These are phyloP conservation scores for Luperina testacea DNA, from an alignment of 2,888 invertebrate species.

Conservation along the genomic window DNA sequence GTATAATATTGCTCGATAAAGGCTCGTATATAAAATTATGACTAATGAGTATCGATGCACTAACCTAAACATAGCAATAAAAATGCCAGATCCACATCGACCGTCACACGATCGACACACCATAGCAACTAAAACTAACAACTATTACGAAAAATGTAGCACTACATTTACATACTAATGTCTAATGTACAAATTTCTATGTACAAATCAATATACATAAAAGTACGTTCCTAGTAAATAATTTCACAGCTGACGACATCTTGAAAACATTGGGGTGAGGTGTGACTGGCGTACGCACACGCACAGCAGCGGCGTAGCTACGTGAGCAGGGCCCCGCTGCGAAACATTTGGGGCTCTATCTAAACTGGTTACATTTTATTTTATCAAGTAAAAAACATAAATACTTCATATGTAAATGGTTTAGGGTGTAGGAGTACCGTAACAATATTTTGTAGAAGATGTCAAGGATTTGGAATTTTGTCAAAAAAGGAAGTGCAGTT, in stretches of 20 bases:
- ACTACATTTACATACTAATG: slow-evolving; percentile 52
- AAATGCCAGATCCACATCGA: slow-evolving; percentile 42
- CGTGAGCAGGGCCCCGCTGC: no score
- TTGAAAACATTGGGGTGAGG: slow-evolving; percentile 16
- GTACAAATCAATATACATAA: slow-evolving; percentile 56
- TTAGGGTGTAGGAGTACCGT: no score
- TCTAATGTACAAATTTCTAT: slow-evolving; percentile 55
- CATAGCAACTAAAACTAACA: slow-evolving; percentile 33
- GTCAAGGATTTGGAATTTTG: no score
- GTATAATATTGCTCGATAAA: slow-evolving; percentile 62
- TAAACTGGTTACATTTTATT: no score
- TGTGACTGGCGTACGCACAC: neutral
- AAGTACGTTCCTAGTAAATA: slow-evolving; percentile 38
- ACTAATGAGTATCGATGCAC: slow-evolving; percentile 70
- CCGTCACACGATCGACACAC: slow-evolving; percentile 54
- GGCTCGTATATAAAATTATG: slow-evolving; percentile 56
- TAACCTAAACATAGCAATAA: slow-evolving; percentile 54
- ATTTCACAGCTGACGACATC: slow-evolving; percentile 32
- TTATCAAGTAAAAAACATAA: no score
- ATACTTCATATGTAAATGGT: no score
- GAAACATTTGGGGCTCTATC: no score
- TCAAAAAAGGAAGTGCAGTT: no score
- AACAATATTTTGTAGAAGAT: no score
- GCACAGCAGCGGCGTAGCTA: neutral
- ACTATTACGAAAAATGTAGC: slow-evolving; percentile 42